Evolutionary conservation across 2,113 vertebrate genomes (phyloP), one percentile per base, ranked within the genome.

Genomic region (Mohoua ochrocephala): DNA sequence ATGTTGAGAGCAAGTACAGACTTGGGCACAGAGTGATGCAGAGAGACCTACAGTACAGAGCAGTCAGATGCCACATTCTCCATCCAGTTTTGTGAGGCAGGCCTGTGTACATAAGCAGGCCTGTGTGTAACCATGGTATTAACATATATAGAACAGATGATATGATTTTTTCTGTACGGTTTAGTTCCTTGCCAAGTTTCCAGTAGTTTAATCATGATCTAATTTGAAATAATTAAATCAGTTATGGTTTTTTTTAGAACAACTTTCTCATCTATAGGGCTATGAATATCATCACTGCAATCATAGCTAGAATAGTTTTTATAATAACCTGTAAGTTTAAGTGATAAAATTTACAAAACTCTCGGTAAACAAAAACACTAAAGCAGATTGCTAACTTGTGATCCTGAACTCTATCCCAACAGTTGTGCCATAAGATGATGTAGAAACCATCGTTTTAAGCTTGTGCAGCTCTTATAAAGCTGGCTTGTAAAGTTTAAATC

Each of bases 141-240:
- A 65, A 69, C 31, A 44, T 73, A 76, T 20, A 64, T 76, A 91
- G 81, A 85, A 69, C 42, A 83, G 79, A 81, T 4, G 1, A 61
- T 63, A 39, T 1, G 19, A 78, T 84, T 95, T 76, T 41, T 50
- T n/a, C 83, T 91, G 63, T 59, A 79, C 83, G 30, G 22, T 79
- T 33, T 39, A 70, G 57, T 54, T 83, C 50, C 50, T 77, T 88
- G 70, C 74, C 90, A 93, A 86, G 64, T 90, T 95, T 97, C 93
- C 89, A 76, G 53, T 57, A 93, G 78, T 57, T 96, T 85, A 91
- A 83, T 82, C 71, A 88, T 89, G 30, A 80, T 88, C 63, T 96
- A 93, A 90, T 96, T 84, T 93, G 61, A 93, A 95, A 93, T 80
- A 86, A 94, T 87, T 87, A 74, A 73, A 69, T 86, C 63, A 75